Base-by-base conservation (phyloP, 2,797 vertebrate genomes). In the Discoglossus pictus region DNA sequence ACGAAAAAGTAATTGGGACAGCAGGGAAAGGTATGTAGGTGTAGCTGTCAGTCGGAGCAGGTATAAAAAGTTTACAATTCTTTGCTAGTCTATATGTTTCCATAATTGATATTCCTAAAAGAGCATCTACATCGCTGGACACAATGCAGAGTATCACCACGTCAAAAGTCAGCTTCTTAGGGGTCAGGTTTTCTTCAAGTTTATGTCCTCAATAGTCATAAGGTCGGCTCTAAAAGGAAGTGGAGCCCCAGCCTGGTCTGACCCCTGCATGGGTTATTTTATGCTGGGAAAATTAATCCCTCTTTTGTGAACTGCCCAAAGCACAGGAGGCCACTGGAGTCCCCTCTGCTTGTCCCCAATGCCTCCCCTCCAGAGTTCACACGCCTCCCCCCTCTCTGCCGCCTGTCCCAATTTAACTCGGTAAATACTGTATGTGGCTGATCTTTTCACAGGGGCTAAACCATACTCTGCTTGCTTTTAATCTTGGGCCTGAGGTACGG, bases 241-340 rank as follows among this genome's bases (percentile, higher is more conserved):
- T 47, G 12, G 20, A 51, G 31, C 54, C 23, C 24, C 27, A 47
- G 12, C 42, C 62, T 44, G 59, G 27, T 24, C 27, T 68, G 20
- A 61, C 58, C 38, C 38, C 39, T 53, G 48, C 11, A 38, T 21
- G 23, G 36, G n/a, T 34, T 42, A 48, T 56, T 50, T 31, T 50
- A 56, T 67, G 34, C 52, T 38, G 52, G 34, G 52, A 24, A 21
- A 7, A 16, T 39, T 67, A 61, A 68, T 61, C 65, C 39, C 23
- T 18, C 65, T 61, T 61, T 68, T 68, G 66, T 68, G 38, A n/a
- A 53, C 10, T 50, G 6, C 9, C 56, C 21, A 44, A 61, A 61
- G 50, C 58, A 40, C 35, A 50, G 25, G 39, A 40, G 55, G 35
- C 38, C 40, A 12, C 25, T 23, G 51, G 13, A 56, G 21, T 17